A percentile compares a stretch with the other conserved stretches of the same genome.
phyloP scores from a whole-genome alignment of 2,888 invertebrate species.

The Drosophila helvetica region DNA sequence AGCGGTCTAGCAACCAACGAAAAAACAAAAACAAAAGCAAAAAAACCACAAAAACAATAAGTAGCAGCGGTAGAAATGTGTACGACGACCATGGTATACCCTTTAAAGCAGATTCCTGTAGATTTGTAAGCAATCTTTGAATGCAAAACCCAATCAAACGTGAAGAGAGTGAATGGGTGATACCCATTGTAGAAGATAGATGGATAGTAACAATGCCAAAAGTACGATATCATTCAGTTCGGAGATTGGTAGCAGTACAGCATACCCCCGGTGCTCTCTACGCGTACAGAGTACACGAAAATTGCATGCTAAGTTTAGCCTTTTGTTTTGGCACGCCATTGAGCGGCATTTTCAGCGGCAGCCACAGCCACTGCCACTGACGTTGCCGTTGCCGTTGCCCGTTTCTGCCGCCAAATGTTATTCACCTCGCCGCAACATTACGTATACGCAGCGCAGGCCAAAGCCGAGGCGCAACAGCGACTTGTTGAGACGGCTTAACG shows the following conservation, averaged over 20 bases:
- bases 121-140: no score
- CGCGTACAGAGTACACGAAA: conserved; percentile 21
- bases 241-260: background rate
- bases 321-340: conserved; percentile 80
- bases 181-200: no score
- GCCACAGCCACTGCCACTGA: background rate
- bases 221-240: no score
- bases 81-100: background rate
- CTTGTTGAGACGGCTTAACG: conserved; percentile 68
- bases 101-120: background rate
- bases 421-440: conserved; percentile 66
- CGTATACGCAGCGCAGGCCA: conserved; percentile 66
- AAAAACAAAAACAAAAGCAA: conserved; percentile 17
- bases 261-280: background rate
- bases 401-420: conserved; percentile 59
- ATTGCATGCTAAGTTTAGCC: conserved; percentile 79
- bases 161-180: no score
- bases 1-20: background rate
- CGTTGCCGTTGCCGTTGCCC: background rate
- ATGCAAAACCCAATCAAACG: background rate
- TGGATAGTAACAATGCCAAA: no score
- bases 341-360: conserved; percentile 67
- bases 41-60: conserved; percentile 26
- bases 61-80: no score
- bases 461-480: conserved; percentile 40